Conservation (phyloP, 2,113 vertebrate genomes). For the Mobula hypostoma region DNA sequence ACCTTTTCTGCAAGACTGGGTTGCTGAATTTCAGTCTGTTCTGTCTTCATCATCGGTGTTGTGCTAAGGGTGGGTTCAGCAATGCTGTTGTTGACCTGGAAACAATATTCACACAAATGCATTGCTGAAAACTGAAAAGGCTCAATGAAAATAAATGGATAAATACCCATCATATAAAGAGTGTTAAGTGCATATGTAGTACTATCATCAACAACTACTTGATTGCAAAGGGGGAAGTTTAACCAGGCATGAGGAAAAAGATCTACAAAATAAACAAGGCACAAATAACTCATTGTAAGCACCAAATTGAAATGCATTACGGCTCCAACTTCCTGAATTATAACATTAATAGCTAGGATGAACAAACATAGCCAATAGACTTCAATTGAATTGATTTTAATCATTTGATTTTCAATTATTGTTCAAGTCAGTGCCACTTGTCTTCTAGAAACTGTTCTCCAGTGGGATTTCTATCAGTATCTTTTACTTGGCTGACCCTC, state of each 20-base stretch:
- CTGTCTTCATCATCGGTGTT: background rate
- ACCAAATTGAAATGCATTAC: background rate
- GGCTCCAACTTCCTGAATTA: background rate
- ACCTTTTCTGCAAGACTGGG: slow-evolving; percentile 15
- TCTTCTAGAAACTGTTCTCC: no score
- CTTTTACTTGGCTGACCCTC: no score
- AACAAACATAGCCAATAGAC: background rate
- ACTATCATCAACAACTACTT: background rate
- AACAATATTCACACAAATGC: background rate
- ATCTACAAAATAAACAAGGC: background rate
- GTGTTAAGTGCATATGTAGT: background rate
- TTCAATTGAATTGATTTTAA: no score
- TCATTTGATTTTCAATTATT: no score
- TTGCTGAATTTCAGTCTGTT: background rate
- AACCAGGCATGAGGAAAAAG: background rate
- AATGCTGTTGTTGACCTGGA: background rate
- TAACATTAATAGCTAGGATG: background rate
- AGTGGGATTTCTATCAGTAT: no score
- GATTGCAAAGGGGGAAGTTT: background rate
- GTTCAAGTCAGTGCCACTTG: no score
- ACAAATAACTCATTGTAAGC: background rate
- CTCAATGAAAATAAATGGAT: background rate
- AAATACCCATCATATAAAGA: background rate
- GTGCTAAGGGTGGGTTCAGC: background rate
- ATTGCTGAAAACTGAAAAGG: background rate